phyloP scores from a whole-genome alignment of 1,140 invertebrate genomes.

The Sipha flava region DNA sequence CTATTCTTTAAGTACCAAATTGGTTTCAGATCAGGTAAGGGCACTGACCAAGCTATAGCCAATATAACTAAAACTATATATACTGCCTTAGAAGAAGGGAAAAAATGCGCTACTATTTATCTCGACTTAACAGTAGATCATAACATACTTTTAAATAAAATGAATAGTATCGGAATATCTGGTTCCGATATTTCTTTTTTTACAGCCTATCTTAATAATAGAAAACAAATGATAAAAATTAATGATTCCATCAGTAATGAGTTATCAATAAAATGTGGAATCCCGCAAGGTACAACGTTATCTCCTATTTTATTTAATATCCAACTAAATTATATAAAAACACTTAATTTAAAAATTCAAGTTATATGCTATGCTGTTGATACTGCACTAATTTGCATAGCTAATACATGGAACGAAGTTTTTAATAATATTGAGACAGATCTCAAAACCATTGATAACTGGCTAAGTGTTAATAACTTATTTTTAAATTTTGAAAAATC shows the following conservation, averaged over 20 bases:
- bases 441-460: neutral
- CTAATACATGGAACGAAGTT: neutral
- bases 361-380: neutral
- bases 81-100: neutral
- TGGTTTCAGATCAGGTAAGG: too few relatives aligned
- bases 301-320: neutral
- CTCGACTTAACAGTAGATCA: neutral
- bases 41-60: too few relatives aligned
- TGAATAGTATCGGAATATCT: neutral
- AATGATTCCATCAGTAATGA: neutral
- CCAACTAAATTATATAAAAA: neutral
- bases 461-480: neutral
- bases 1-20: too few relatives aligned
- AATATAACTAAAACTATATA: neutral
- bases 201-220: neutral
- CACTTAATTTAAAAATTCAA: neutral
- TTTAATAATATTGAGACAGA: neutral
- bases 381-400: neutral
- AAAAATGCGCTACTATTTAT: constrained; percentile 4
- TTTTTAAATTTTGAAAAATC: neutral
- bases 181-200: neutral
- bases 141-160: neutral
- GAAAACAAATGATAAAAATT: neutral
- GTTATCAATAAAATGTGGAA: neutral
- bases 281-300: too few relatives aligned